Evolutionary conservation across 2,888 invertebrate species (phyloP).

Genomic region (Rhorus exstirpatorius): DNA sequence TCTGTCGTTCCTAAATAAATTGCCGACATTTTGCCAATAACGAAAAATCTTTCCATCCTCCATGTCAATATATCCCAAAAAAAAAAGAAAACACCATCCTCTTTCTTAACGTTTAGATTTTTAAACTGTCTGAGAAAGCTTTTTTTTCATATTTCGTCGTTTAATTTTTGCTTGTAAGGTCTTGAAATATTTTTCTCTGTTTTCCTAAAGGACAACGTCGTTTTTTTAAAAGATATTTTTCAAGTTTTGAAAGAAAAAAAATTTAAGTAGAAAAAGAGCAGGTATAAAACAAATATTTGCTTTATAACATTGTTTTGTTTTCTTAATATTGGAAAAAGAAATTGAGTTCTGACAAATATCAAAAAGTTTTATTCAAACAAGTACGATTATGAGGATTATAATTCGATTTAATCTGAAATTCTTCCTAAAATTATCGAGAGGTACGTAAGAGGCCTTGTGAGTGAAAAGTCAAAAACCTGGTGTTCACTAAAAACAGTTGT

Average conservation of each 20-base stretch:
- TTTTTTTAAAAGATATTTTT: conserved; percentile 12
- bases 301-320: conserved; percentile 1
- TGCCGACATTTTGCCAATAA: conserved; percentile 81
- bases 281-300: conserved; percentile 2
- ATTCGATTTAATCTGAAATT: too few species aligned
- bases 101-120: conserved; percentile 45
- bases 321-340: too few species aligned
- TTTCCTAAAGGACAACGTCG: not conserved
- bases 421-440: too few species aligned
- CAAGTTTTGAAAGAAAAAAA: conserved; percentile 22
- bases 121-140: not conserved
- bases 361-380: too few species aligned
- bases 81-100: conserved; percentile 23
- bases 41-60: conserved; percentile 74
- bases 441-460: too few species aligned
- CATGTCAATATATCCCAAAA: conserved; percentile 8
- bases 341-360: too few species aligned
- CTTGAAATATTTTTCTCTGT: not conserved
- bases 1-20: conserved; percentile 81
- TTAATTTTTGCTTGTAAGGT: conserved; percentile 10
- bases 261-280: conserved; percentile 29
- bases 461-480: too few species aligned
- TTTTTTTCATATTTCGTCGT: not conserved
- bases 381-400: too few species aligned
- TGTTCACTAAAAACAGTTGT: too few species aligned